Evolutionary conservation across 2,888 invertebrate species (phyloP), one percentile per base, ranked within the genome.

Genomic region (Aphelenchoides bicaudatus): DNA sequence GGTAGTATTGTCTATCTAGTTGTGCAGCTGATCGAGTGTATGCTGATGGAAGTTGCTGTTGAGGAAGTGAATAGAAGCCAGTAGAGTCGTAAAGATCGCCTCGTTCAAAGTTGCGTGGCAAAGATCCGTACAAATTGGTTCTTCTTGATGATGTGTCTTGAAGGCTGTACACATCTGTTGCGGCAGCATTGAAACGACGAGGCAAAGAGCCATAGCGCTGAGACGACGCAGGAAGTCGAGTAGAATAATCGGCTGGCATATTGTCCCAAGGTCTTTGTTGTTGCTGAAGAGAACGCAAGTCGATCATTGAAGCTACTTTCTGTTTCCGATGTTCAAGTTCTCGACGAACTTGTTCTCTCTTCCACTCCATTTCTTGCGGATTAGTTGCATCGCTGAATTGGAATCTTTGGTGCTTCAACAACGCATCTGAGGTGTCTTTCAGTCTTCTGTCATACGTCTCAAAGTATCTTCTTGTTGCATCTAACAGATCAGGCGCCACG

Each of bases 291-390:
- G 62, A 48, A 3, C 67, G 61, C 25, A 73, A 59, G 48, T 73
- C 73, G 43, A 66, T 63, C 56, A 67, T 63, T 2, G 68, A 67
- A 47, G 71, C 85, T 59, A 86, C 82, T 69, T 85, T 84, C 67
- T 83, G 82, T 43, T 84, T 81, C n/a, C 86, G 79, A 52, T 84
- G 80, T 10, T 85, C 84, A 60, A 86, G 85, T 74, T 86, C 86
- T 39, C 83, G 83, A 67, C 70, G 59, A 48, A 86, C 82, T 65
- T 84, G 81, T 37, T 83, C 81, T 73, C 84, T 84, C 72, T 85
- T 84, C 69, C 84, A 83, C 67, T 86, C 85, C 39, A 85, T 78
- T 21, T 80, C 81, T 62, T 83, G 71, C 47, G 81, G 78, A 62
- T 85, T 85, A 13, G 62, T 55, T 13, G 52, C 49, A 27, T 56